These are phyloP conservation scores for Sinocyclocheilus maitianheensis DNA, from an alignment of 2,113 vertebrate species.

Conservation along the genomic window DNA sequence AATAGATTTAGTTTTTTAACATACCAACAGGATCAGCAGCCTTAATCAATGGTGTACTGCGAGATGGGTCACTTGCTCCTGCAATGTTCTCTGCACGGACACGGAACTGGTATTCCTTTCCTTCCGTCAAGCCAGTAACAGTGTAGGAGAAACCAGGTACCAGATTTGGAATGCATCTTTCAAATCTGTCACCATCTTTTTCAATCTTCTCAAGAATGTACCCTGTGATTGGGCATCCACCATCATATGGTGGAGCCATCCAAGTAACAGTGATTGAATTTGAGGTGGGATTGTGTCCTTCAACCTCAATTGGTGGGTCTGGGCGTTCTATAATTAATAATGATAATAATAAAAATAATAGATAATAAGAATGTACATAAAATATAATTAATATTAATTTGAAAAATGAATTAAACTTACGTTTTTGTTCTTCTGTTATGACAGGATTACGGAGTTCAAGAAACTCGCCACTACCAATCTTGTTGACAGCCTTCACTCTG, in stretches of 20 bases:
- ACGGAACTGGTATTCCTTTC: constrained; percentile 90
- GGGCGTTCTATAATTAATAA: constrained; percentile 82
- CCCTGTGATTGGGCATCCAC: constrained; percentile 93
- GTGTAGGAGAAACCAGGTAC: constrained; percentile 85
- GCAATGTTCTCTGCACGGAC: constrained; percentile 92
- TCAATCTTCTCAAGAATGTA: constrained; percentile 91
- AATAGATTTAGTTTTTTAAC: constrained; percentile 14
- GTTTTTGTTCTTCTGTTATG: constrained; percentile 89
- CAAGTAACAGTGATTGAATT: constrained; percentile 90
- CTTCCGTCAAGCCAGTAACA: constrained; percentile 87
- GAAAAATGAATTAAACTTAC: constrained; percentile 73
- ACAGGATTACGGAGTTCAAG: constrained; percentile 89
- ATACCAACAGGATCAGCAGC: constrained; percentile 90
- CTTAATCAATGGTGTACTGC: constrained; percentile 80
- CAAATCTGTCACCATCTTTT: constrained; percentile 89
- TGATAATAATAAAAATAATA: background rate
- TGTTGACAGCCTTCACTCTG: constrained; percentile 95
- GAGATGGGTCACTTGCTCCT: constrained; percentile 90
- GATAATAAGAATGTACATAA: constrained; percentile 5
- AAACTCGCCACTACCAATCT: constrained; percentile 90
- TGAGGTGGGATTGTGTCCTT: constrained; percentile 84
- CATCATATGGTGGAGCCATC: constrained; percentile 92
- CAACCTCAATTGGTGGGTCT: constrained; percentile 91
- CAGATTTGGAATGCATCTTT: constrained; percentile 85
- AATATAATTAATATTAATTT: background rate